A percentile compares a stretch with the other conserved stretches of the same genome.
phyloP scores from a whole-genome alignment of 2,797 vertebrate genomes.

The Ctenochaetus hawaiiensis region DNA sequence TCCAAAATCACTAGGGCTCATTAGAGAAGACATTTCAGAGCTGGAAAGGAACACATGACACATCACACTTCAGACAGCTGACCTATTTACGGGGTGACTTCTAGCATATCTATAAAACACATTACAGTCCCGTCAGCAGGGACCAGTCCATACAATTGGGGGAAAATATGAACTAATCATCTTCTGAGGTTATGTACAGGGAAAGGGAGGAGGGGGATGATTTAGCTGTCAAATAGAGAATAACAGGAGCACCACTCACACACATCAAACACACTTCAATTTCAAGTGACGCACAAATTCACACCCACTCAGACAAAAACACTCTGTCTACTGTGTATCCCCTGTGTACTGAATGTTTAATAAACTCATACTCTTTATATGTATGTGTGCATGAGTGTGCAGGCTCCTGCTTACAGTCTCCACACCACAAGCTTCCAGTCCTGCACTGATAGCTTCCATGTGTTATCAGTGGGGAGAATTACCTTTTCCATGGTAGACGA shows the following conservation, averaged over 20 bases:
- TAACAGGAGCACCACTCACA: constrained; percentile 62
- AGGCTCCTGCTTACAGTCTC: constrained; percentile 48
- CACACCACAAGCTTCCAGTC: constrained; percentile 66
- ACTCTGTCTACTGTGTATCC: constrained; percentile 30
- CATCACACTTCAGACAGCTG: constrained; percentile 85
- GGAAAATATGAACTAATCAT: constrained; percentile 85
- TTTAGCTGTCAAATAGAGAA: constrained; percentile 75
- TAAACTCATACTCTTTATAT: constrained; percentile 39
- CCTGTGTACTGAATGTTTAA: constrained; percentile 32
- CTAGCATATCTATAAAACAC: constrained; percentile 85
- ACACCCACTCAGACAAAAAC: constrained; percentile 56
- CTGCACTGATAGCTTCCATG: constrained; percentile 78
- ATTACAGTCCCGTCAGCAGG: constrained; percentile 69
- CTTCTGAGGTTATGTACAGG: constrained; percentile 68
- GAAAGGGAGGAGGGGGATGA: constrained; percentile 50
- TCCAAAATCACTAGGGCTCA: constrained; percentile 85
- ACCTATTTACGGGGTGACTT: constrained; percentile 85
- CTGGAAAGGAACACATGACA: constrained; percentile 84
- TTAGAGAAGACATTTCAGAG: constrained; percentile 86
- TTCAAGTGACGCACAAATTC: constrained; percentile 56
- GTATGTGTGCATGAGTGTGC: constrained; percentile 49
- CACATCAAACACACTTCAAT: constrained; percentile 68
- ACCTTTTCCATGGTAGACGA: constrained; percentile 70
- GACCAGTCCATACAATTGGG: constrained; percentile 67
- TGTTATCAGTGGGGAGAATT: constrained; percentile 65